Evolutionary conservation across 2,888 invertebrate genomes (phyloP).

Genomic region (Amiota minor): DNA sequence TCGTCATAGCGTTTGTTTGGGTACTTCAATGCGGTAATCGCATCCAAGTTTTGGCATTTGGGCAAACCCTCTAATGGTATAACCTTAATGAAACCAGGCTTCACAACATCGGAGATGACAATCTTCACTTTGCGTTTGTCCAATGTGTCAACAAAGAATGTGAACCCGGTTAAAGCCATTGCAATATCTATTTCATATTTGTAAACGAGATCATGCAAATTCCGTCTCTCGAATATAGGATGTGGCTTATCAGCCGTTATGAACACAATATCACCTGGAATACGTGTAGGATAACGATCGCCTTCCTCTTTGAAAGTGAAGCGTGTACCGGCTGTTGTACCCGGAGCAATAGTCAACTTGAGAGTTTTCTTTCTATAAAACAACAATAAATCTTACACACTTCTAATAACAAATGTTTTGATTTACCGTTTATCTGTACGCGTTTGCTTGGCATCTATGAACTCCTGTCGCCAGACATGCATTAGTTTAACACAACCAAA

Average conservation of each 20-base stretch:
- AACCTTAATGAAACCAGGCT: slow-evolving; percentile 80
- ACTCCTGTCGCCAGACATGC: slow-evolving; percentile 84
- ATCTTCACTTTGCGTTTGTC: slow-evolving; percentile 81
- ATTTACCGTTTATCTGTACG: slow-evolving; percentile 76
- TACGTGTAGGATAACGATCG: slow-evolving; percentile 82
- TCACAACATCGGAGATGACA: slow-evolving; percentile 82
- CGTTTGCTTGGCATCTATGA: slow-evolving; percentile 78
- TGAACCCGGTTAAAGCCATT: slow-evolving; percentile 82
- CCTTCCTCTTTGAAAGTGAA: slow-evolving; percentile 85
- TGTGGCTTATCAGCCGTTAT: slow-evolving; percentile 83
- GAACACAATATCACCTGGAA: slow-evolving; percentile 82
- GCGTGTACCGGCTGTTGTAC: slow-evolving; percentile 82
- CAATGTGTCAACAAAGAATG: slow-evolving; percentile 79
- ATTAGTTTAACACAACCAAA: slow-evolving; percentile 87
- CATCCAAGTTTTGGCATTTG: slow-evolving; percentile 75
- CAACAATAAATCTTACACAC: background rate
- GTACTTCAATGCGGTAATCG: slow-evolving; percentile 75
- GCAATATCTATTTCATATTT: slow-evolving; percentile 77
- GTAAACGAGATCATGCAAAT: slow-evolving; percentile 81
- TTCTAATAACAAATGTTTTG: background rate
- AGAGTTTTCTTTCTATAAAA: slow-evolving; percentile 79
- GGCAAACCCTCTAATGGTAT: slow-evolving; percentile 85
- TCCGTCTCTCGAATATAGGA: slow-evolving; percentile 77
- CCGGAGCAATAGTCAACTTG: slow-evolving; percentile 83
- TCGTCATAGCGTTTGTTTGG: slow-evolving; percentile 72